Evolutionary conservation across 2,113 vertebrate species (phyloP), one percentile per base, ranked within the genome.

Genomic region (Melanerpes formicivorus): DNA sequence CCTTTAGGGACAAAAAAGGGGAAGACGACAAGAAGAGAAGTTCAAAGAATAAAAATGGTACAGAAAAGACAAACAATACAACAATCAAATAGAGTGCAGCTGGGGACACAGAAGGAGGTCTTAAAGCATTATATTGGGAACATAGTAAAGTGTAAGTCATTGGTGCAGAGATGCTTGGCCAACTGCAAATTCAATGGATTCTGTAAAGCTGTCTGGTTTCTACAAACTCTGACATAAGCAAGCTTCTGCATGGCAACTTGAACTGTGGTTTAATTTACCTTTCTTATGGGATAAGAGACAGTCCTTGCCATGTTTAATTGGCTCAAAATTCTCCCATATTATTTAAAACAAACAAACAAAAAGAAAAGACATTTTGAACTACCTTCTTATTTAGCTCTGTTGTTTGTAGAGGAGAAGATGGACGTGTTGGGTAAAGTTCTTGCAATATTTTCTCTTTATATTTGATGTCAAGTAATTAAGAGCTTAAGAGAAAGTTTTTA

Each of bases 21-120:
- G 18, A 77, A 72, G 59, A 85, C 22, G 50, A 91, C 25, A 91
- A 80, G 54, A 93, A 73, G 52, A 80, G 62, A 93, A 84, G 65
- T 52, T 54, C 40, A 90, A 90, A 74, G 69, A 87, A 76, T 59
- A 64, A 93, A 85, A 87, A 77, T n/a, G 26, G 37, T 80, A 40
- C 12, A 80, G 70, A 88, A 90, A 88, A 76, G 44, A 65, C 52
- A 93, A 91, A 80, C 46, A 88, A 65, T 58, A 30, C 19, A 88
- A 69, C 18, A 25, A 59, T 37, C 32, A 7, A 29, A 19, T 83
- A 26, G 44, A 81, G 55, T 55, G 48, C 58, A 88, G 34, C 86
- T 72, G 18, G 23, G 77, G 34, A 84, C n/a, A 78, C 3, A 10
- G 44, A 42, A 54, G 27, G 56, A 85, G n/a, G 3, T 59, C 37